Evolutionary conservation across 1,140 invertebrate genomes (phyloP).

Genomic region (Pogonomyrmex californicus): DNA sequence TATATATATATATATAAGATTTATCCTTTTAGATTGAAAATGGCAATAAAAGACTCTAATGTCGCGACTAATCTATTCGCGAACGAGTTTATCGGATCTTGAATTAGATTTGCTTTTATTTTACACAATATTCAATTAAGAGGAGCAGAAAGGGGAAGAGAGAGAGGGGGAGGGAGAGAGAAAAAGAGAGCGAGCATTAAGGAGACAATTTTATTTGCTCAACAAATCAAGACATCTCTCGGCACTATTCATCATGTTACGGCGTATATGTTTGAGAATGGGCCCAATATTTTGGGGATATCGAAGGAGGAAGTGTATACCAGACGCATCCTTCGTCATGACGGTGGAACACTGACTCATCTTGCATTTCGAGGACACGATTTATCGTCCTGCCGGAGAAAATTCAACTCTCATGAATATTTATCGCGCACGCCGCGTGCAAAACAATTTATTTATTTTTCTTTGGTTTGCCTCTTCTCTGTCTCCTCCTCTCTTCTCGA

Average conservation of each 20-base stretch:
- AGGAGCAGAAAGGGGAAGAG: too few species aligned
- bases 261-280: background rate
- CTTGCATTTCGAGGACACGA: slow-evolving; percentile 41
- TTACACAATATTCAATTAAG: slow-evolving; percentile 54
- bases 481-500: background rate
- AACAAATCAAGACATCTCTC: too few species aligned
- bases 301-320: slow-evolving; percentile 22
- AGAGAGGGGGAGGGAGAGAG: background rate
- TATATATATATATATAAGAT: background rate
- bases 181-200: slow-evolving; percentile 18
- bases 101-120: slow-evolving; percentile 22
- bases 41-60: background rate
- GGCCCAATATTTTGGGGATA: slow-evolving; percentile 46
- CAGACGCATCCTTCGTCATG: background rate
- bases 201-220: slow-evolving; percentile 29
- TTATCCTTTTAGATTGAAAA: slow-evolving; percentile 2
- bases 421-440: slow-evolving; percentile 35
- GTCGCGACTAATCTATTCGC: slow-evolving; percentile 19
- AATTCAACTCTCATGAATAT: slow-evolving; percentile 59
- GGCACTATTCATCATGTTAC: slow-evolving; percentile 30
- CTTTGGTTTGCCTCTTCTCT: background rate
- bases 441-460: slow-evolving; percentile 27
- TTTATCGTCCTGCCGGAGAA: slow-evolving; percentile 49
- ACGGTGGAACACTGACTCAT: slow-evolving; percentile 42
- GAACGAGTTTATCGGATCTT: slow-evolving; percentile 18